Conservation (phyloP, 2,797 vertebrate genomes). For the Artibeus jamaicensis region DNA sequence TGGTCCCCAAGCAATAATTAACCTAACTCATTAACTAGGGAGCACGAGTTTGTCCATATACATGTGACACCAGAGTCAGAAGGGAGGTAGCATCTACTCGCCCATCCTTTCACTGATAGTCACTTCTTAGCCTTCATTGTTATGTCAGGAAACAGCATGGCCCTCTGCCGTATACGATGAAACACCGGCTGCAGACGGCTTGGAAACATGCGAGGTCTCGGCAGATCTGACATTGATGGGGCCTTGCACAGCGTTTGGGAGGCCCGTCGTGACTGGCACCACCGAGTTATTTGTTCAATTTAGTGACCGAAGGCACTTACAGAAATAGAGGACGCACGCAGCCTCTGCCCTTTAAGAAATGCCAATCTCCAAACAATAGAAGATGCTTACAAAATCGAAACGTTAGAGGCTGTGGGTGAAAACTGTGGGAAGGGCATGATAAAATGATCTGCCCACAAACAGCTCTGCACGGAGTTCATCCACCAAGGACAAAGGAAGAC, state of each 20-base stretch:
- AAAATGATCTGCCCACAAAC: background rate
- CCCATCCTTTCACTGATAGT: background rate
- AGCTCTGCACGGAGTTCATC: background rate
- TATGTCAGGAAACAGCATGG: background rate
- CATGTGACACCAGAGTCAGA: background rate
- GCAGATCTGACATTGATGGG: background rate
- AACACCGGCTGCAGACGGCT: background rate
- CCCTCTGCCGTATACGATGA: background rate
- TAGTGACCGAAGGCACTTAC: background rate
- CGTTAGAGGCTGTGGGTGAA: background rate
- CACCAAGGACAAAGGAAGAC: background rate
- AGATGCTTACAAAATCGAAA: background rate
- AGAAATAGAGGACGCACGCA: conserved; percentile 4
- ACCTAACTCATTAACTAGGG: background rate
- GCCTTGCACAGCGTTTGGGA: background rate
- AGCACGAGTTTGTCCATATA: background rate
- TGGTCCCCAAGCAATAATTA: background rate
- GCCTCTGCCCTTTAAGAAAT: conserved; percentile 35
- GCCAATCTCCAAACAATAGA: conserved; percentile 26
- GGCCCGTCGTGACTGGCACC: background rate
- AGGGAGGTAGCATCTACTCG: background rate
- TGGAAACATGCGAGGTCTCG: background rate
- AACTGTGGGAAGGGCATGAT: background rate
- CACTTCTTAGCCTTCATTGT: background rate
- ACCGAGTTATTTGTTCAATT: background rate